These are phyloP conservation scores for Aphyosemion australe DNA, from an alignment of 2,113 vertebrate species.

Conservation along the genomic window DNA sequence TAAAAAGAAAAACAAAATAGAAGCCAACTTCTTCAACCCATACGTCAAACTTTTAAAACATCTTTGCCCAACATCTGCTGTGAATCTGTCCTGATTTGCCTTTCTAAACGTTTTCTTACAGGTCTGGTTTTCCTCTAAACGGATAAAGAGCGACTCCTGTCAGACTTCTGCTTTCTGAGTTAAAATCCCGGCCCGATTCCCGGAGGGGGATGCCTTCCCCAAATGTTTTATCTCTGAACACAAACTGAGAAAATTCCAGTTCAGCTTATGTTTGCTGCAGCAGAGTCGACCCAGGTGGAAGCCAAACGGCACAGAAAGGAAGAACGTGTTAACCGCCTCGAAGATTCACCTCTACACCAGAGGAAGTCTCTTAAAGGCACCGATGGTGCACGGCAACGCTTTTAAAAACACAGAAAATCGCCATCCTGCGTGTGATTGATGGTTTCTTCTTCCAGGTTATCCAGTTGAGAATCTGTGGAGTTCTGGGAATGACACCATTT, in stretches of 20 bases:
- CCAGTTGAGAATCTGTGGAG: constrained; percentile 10
- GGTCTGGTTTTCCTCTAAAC: constrained; percentile 1
- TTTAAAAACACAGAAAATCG: not conserved
- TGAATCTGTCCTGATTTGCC: not conserved
- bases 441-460: constrained; percentile 13
- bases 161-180: constrained; percentile 45
- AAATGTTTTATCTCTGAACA: constrained; percentile 34
- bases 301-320: not conserved
- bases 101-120: not conserved
- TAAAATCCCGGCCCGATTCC: constrained; percentile 18
- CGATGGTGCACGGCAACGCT: constrained; percentile 7
- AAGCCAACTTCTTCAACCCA: constrained; percentile 6
- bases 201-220: constrained; percentile 21
- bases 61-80: not conserved
- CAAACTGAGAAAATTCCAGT: constrained; percentile 28
- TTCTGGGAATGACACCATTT: constrained; percentile 29
- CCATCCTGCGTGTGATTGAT: constrained; percentile 14
- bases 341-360: not conserved
- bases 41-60: constrained; percentile 14
- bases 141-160: not conserved
- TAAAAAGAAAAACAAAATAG: constrained; percentile 1
- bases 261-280: constrained; percentile 23
- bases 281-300: constrained; percentile 20
- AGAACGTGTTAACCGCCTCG: constrained; percentile 11
- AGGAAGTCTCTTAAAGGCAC: not conserved